These are phyloP conservation scores for Cacatua alba DNA, from an alignment of 2,113 vertebrate genomes.

Conservation along the genomic window DNA sequence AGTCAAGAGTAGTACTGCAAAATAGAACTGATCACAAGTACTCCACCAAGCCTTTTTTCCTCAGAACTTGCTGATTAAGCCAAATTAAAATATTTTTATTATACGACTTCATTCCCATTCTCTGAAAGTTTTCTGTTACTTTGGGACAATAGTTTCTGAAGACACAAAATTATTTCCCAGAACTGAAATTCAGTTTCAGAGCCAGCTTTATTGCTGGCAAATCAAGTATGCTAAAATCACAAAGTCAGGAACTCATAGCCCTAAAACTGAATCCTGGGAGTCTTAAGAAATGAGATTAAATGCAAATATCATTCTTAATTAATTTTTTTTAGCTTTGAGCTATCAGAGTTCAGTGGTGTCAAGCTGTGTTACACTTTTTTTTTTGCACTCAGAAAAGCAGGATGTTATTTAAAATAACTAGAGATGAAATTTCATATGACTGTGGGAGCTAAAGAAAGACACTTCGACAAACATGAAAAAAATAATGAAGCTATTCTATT, in stretches of 20 bases:
- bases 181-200: background rate
- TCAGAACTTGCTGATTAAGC: background rate
- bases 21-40: background rate
- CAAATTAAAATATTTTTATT: background rate
- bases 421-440: constrained; percentile 1
- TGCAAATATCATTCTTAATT: background rate
- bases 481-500: background rate
- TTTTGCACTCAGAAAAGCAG: background rate
- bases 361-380: background rate
- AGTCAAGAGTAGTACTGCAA: background rate
- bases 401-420: constrained; percentile 13
- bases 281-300: background rate
- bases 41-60: background rate
- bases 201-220: background rate
- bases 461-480: background rate
- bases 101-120: background rate
- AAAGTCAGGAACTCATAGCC: background rate
- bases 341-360: background rate
- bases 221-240: background rate
- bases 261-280: background rate
- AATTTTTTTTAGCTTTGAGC: background rate
- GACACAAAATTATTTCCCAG: background rate
- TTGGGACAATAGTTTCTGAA: background rate
- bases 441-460: background rate
- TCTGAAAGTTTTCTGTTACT: background rate